Base-by-base conservation (phyloP, 2,113 vertebrate genomes). In the Paraplagusia blochii region DNA sequence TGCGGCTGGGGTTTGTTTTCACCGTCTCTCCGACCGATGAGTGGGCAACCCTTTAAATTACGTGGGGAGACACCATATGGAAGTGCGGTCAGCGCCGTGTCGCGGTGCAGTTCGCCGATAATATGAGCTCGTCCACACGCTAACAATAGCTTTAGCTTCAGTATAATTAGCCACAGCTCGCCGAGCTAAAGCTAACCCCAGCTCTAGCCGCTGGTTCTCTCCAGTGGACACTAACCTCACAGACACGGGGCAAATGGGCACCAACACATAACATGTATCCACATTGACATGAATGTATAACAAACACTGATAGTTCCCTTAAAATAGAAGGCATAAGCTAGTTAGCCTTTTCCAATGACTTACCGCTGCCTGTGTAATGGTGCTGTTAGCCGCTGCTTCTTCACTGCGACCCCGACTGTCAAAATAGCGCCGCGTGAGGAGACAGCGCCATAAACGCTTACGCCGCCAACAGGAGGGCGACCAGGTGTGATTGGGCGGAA, bases 371-470 rank as follows among this genome's bases (percentile, higher is more conserved):
- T 79, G 69, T 74, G 43, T 74, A 81, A 78, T 76, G 77, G 67
- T 81, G 79, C 70, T 69, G 74, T 74, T 82, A 83, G 83, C 79
- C 79, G 38, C 38, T 44, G 50, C 38, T 40, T 59, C 74, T 68
- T 83, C 78, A 62, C 69, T 45, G 47, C 80, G 80, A 85, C 75
- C 82, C 81, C 80, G 85, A 87, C 85, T 88, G 88, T 88, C 87
- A 90, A 89, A 87, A 79, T 72, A 87, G 79, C 77, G 81, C 79
- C 81, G 84, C 80, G 83, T 81, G 85, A 86, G 84, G 79, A 64
- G 63, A 66, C 12, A 78, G 78, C 66, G 63, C 68, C 71, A 14
- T 74, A 74, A 57, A 76, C 63, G 72, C 11, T 9, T 35, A 51
- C 34, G 3, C 22, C 52, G 61, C 65, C 54, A 57, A 29, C 2